Percentiles rank a stretch among this genome's conserved stretches.
Conservation (phyloP, 2,113 vertebrate species). For the Dascyllus trimaculatus region DNA sequence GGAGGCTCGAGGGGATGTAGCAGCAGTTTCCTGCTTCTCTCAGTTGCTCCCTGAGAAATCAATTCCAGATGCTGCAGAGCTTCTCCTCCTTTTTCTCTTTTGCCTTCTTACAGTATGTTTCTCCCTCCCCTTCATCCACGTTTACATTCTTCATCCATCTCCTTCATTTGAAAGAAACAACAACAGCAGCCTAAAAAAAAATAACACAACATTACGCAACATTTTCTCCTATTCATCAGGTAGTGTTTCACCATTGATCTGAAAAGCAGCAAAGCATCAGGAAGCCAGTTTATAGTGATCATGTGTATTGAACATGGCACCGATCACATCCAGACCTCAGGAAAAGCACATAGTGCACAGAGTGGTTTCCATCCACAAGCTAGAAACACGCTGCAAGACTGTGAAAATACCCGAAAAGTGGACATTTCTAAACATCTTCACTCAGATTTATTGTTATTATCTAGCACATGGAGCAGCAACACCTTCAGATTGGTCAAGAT, state of each 20-base stretch:
- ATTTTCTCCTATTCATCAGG: neutral
- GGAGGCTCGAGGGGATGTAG: slow-evolving; percentile 59
- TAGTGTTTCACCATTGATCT: slow-evolving; percentile 21
- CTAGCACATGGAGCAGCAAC: too few relatives aligned
- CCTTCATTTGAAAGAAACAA: neutral
- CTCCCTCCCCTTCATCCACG: slow-evolving; percentile 18
- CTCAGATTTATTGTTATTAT: too few relatives aligned
- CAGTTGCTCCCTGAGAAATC: slow-evolving; percentile 67
- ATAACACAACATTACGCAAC: neutral
- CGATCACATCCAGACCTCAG: neutral
- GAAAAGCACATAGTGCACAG: neutral
- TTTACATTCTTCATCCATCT: neutral
- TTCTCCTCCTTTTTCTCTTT: slow-evolving; percentile 49
- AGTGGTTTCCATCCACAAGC: neutral
- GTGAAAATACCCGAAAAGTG: too few relatives aligned
- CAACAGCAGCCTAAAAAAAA: neutral
- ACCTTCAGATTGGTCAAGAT: neutral
- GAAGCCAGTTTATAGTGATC: slow-evolving; percentile 17
- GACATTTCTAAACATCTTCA: too few relatives aligned
- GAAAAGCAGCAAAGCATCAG: neutral
- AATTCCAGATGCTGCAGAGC: slow-evolving; percentile 66
- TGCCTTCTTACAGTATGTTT: slow-evolving; percentile 16
- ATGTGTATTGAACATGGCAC: slow-evolving; percentile 16
- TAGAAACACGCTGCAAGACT: neutral
- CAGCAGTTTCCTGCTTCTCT: slow-evolving; percentile 62